phyloP scores from a whole-genome alignment of 2,888 invertebrate genomes.

The Abscondita cerata region DNA sequence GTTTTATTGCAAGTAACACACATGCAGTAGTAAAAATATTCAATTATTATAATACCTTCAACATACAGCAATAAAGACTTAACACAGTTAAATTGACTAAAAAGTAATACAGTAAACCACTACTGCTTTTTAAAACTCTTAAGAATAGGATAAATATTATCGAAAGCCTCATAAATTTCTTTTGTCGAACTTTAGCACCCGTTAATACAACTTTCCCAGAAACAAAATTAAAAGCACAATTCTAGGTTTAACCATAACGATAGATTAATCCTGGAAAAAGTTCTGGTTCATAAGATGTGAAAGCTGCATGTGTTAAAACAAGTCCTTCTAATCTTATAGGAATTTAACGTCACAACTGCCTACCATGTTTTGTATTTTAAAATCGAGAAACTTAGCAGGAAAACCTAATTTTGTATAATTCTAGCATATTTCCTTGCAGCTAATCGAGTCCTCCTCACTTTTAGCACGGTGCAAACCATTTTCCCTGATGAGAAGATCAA shows the following conservation, averaged over 20 bases:
- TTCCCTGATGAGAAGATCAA: constrained; percentile 85
- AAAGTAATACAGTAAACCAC: not conserved
- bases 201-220: constrained; percentile 86
- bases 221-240: constrained; percentile 84
- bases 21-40: no score
- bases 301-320: constrained; percentile 82
- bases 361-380: constrained; percentile 87
- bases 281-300: constrained; percentile 77
- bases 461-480: constrained; percentile 88
- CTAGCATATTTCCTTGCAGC: constrained; percentile 84
- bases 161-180: constrained; percentile 79
- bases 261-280: constrained; percentile 82
- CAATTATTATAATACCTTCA: no score
- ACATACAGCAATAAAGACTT: no score
- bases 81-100: constrained; percentile 5
- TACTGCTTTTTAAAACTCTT: constrained; percentile 74
- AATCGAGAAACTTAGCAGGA: constrained; percentile 75
- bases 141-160: constrained; percentile 78
- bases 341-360: constrained; percentile 86
- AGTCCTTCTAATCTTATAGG: constrained; percentile 82
- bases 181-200: constrained; percentile 74
- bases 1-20: no score
- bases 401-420: constrained; percentile 85
- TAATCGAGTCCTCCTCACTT: constrained; percentile 79
- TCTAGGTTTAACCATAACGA: constrained; percentile 79